Evolutionary conservation across 2,888 invertebrate genomes (phyloP).

Genomic region (Chloromyia formosa): DNA sequence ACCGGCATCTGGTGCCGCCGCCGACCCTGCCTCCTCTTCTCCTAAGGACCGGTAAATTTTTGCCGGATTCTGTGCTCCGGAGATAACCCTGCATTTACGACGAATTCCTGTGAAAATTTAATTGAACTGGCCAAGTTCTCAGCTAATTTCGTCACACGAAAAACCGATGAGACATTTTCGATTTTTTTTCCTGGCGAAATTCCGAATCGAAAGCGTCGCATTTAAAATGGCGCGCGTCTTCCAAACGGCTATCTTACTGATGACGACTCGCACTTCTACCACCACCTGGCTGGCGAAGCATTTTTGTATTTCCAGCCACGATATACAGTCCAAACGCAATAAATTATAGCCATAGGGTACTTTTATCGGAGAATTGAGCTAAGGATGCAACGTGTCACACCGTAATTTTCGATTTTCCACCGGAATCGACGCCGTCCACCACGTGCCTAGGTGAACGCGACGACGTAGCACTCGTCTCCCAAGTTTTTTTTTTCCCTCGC

Average conservation of each 20-base stretch:
- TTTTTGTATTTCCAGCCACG: too few species aligned
- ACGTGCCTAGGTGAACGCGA: slow-evolving; percentile 18
- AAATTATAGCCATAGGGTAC: not conserved
- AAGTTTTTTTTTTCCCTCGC: not conserved
- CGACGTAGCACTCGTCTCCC: slow-evolving; percentile 20
- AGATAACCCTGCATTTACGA: slow-evolving; percentile 32
- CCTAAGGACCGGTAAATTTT: slow-evolving; percentile 9
- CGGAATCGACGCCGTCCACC: slow-evolving; percentile 23
- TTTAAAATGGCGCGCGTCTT: slow-evolving; percentile 47
- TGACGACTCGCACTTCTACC: slow-evolving; percentile 7
- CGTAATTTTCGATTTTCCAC: slow-evolving; percentile 26
- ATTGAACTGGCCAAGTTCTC: not conserved
- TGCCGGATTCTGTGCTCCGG: not conserved
- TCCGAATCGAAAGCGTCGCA: slow-evolving; percentile 43
- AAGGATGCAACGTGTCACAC: slow-evolving; percentile 22
- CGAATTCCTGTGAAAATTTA: slow-evolving; percentile 11
- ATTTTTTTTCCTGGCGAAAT: slow-evolving; percentile 45
- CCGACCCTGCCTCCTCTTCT: not conserved
- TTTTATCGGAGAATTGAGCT: not conserved
- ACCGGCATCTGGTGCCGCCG: slow-evolving; percentile 25
- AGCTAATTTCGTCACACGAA: not conserved
- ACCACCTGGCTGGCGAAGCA: not conserved
- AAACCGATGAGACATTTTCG: slow-evolving; percentile 22
- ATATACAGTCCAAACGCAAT: too few species aligned
- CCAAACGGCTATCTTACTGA: slow-evolving; percentile 13